Evolutionary conservation across 2,113 vertebrate species (phyloP).

Genomic region (Crotalus viridis): DNA sequence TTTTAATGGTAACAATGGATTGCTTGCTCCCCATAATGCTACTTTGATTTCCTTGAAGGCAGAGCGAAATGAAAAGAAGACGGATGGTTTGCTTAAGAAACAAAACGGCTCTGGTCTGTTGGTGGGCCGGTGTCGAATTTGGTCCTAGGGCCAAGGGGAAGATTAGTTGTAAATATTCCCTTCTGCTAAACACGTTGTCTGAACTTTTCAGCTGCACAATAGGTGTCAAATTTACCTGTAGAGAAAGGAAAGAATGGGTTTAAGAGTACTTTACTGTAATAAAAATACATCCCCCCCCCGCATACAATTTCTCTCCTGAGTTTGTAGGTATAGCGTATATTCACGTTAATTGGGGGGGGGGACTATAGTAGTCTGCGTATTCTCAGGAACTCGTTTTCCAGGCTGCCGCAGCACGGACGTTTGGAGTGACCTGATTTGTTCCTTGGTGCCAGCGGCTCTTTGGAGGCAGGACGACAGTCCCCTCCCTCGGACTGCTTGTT

Average conservation of each 20-base stretch:
- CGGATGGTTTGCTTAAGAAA: not conserved
- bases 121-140: not conserved
- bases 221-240: not conserved
- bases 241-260: not conserved
- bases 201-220: not conserved
- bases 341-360: not conserved
- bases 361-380: not conserved
- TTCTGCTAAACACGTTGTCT: not conserved
- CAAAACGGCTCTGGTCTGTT: not conserved
- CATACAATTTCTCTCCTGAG: not conserved
- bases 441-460: not conserved
- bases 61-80: not conserved
- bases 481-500: not conserved
- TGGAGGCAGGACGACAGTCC: not conserved
- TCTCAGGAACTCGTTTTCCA: not conserved
- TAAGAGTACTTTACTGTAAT: not conserved
- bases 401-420: not conserved
- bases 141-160: not conserved
- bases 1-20: not conserved
- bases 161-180: not conserved
- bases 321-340: not conserved
- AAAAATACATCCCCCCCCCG: not conserved
- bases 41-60: not conserved
- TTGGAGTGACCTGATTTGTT: constrained; percentile 11
- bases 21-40: not conserved